These are phyloP conservation scores for Callipepla squamata DNA, from an alignment of 2,113 vertebrate species.

Conservation along the genomic window DNA sequence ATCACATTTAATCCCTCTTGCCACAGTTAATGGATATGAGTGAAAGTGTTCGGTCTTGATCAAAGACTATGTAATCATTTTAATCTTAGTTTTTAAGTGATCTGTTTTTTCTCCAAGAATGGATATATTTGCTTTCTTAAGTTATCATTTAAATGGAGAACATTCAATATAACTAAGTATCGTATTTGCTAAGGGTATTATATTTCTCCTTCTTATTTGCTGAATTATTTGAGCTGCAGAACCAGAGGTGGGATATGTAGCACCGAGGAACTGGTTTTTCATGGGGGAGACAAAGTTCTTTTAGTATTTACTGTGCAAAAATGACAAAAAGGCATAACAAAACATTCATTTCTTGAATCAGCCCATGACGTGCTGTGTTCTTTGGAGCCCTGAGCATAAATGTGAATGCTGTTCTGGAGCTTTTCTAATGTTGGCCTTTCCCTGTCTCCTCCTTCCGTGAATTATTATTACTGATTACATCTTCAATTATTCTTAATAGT, in stretches of 20 bases:
- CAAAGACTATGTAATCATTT: not conserved
- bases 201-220: not conserved
- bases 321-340: not conserved
- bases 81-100: not conserved
- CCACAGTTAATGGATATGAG: not conserved
- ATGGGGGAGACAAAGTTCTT: not conserved
- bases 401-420: not conserved
- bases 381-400: not conserved
- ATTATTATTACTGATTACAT: slow-evolving; percentile 9
- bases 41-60: not conserved
- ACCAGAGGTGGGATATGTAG: not conserved
- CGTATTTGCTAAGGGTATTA: not conserved
- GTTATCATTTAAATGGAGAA: not conserved
- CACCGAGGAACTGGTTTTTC: not conserved
- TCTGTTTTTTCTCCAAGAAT: not conserved
- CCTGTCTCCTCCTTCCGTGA: not conserved
- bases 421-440: not conserved
- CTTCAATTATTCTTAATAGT: slow-evolving; percentile 22
- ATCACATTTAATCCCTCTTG: not conserved
- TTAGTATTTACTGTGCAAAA: not conserved
- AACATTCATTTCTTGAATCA: not conserved
- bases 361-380: not conserved
- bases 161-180: not conserved
- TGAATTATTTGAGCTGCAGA: not conserved
- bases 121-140: not conserved